Evolutionary conservation across 1,140 invertebrate genomes (phyloP).

Genomic region (Calliopsis andreniformis): DNA sequence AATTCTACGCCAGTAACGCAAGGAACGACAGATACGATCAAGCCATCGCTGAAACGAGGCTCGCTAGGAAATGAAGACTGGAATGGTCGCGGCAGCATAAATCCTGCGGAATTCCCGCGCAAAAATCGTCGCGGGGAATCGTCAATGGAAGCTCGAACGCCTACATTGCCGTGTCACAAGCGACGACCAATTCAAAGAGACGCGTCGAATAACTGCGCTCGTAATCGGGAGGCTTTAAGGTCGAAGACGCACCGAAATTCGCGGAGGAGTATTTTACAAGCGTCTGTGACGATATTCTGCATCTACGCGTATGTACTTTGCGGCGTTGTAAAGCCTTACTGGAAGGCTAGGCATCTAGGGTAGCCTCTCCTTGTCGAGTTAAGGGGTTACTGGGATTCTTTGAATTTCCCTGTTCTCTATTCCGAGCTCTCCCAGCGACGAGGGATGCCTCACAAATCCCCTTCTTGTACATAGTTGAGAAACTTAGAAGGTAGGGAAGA

Average conservation of each 20-base stretch:
- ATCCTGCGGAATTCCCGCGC: conserved; percentile 8
- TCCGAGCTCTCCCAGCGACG: no score
- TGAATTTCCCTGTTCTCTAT: no score
- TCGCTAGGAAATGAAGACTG: conserved; percentile 28
- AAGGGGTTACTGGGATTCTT: no score
- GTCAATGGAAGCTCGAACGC: no score
- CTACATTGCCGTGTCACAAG: not conserved
- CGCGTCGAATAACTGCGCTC: conserved; percentile 3
- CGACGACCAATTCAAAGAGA: no score
- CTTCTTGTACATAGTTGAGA: no score
- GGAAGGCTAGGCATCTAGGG: no score
- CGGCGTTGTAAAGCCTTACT: not conserved
- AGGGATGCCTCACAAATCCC: no score
- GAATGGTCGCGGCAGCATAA: conserved; percentile 32
- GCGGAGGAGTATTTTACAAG: not conserved
- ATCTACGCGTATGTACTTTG: not conserved
- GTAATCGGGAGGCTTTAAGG: not conserved
- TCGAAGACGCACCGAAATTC: not conserved
- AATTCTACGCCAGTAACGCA: conserved; percentile 53
- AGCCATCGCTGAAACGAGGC: conserved; percentile 21
- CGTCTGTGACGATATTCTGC: not conserved
- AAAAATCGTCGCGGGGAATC: not conserved
- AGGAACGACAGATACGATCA: conserved; percentile 55
- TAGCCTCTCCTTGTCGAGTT: no score
- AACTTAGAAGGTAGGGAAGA: no score